These are phyloP conservation scores for Boulengeromyrus knoepffleri DNA, from an alignment of 2,113 vertebrate genomes.

Conservation along the genomic window DNA sequence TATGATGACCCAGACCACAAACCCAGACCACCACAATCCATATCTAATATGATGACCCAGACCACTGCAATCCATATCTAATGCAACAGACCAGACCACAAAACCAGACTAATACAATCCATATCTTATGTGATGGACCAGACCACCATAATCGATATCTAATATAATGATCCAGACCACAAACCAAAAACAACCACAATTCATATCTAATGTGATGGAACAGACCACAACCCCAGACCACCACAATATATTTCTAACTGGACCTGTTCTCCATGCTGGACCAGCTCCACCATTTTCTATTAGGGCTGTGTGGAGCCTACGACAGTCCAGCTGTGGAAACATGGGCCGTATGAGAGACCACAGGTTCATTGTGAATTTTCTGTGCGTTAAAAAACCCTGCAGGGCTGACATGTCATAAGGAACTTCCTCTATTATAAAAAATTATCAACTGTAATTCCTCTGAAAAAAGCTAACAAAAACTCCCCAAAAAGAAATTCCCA, in stretches of 20 bases:
- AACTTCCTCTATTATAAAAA: background rate
- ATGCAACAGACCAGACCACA: background rate
- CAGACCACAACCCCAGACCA: background rate
- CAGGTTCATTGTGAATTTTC: background rate
- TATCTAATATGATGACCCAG: background rate
- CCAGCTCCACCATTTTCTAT: background rate
- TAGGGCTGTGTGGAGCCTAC: background rate
- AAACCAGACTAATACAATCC: background rate
- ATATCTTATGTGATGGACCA: background rate
- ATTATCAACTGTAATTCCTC: background rate
- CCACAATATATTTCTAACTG: background rate
- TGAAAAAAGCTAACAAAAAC: background rate
- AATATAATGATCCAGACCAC: background rate
- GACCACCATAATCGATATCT: background rate
- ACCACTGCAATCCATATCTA: background rate
- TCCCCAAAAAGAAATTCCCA: background rate
- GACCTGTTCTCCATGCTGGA: background rate
- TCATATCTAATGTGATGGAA: background rate
- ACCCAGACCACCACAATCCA: background rate
- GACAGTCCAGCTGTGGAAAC: background rate
- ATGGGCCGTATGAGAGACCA: background rate
- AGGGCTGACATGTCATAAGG: background rate
- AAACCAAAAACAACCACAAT: background rate
- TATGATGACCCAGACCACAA: too few relatives aligned
- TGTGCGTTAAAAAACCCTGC: background rate